Evolutionary conservation across 2,113 vertebrate genomes (phyloP), one percentile per base, ranked within the genome.

Genomic region (Nothobranchius kuhntae): DNA sequence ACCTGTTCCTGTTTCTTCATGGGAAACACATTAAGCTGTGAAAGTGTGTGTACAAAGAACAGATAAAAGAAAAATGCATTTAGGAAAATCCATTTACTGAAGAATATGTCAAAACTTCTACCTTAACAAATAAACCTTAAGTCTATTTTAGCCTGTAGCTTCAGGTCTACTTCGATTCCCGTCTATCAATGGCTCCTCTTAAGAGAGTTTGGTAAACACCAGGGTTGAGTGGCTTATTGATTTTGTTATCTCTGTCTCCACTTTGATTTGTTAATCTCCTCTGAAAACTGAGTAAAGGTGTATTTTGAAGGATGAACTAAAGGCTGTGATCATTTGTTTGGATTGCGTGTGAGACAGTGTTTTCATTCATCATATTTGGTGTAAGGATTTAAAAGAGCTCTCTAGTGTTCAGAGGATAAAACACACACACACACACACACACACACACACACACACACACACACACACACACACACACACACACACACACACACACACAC

Each of bases 151-250:
- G 38, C 69, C 51, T 30, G 52, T 13, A 78, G 75, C 60, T 75
- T 68, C n/a, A 24, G 73, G 79, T 72, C 13, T 3, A n/a, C 59
- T 78, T 85, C 64, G 81, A 86, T 83, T 77, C 60, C 68, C 64
- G 55, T 83, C 78, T 62, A 81, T 87, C 77, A 90, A 75, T 78
- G 61, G 80, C 66, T 76, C 57, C 56, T 86, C 62, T 80, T 65
- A 73, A 74, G 61, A 69, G 68, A 73, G 66, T 82, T 88, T 78
- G 68, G 81, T 89, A 86, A 89, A 89, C 85, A 90, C 71, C 44
- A 54, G 40, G 71, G 80, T 64, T 78, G 77, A 80, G 72, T 75
- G 73, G 51, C 58, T 81, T 87, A 90, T 91, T 83, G 87, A 89
- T 87, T 86, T 53, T 73, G 52, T 85, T 83, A 81, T 78, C 73